Percentiles rank a stretch among this genome's conserved stretches.
Conservation (phyloP, 2,113 vertebrate genomes). For the Smithornis capensis region DNA sequence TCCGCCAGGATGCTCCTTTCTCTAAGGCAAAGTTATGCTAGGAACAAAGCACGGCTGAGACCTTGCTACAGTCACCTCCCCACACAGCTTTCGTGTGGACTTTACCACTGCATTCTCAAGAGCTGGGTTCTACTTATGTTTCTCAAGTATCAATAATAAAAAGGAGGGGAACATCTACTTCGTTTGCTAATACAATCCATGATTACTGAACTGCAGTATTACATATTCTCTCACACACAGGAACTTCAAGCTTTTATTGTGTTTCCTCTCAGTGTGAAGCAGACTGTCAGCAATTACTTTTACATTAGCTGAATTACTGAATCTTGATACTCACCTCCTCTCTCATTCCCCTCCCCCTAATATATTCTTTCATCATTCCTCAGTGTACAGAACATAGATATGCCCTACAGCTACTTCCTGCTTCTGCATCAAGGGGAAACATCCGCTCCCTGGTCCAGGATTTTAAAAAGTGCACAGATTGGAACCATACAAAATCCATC, state of each 20-base stretch:
- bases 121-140: not conserved
- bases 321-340: not conserved
- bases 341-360: not conserved
- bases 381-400: not conserved
- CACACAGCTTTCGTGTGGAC: not conserved
- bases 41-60: not conserved
- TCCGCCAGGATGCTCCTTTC: not conserved
- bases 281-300: constrained; percentile 34
- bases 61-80: not conserved
- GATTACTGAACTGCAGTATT: not conserved
- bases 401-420: constrained; percentile 30
- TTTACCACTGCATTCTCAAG: not conserved
- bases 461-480: not conserved
- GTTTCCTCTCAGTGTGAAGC: not conserved
- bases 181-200: not conserved
- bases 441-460: not conserved
- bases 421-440: not conserved
- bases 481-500: not conserved
- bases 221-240: not conserved
- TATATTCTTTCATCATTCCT: not conserved
- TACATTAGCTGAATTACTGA: constrained; percentile 47
- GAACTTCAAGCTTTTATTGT: not conserved
- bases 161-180: not conserved
- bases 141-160: not conserved
- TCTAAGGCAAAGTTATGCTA: not conserved